These are phyloP conservation scores for Cuculus canorus DNA, from an alignment of 2,797 vertebrate species.

Conservation along the genomic window DNA sequence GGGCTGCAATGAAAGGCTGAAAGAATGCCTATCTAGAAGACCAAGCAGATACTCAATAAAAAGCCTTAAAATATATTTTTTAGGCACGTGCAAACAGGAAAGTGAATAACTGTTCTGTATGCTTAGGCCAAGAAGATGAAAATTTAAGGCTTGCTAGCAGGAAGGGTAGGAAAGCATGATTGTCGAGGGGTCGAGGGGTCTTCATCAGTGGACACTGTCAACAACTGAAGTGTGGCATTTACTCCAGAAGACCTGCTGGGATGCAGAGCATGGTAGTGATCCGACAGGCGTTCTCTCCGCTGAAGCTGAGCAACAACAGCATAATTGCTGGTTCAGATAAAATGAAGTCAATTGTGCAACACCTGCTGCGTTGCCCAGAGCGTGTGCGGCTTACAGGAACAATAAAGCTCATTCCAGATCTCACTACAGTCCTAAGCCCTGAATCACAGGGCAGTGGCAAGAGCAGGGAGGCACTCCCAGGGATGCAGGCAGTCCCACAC, in stretches of 20 bases:
- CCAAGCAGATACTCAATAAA: neutral
- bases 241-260: neutral
- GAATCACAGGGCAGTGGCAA: slow-evolving; percentile 51
- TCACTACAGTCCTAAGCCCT: slow-evolving; percentile 39
- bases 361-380: slow-evolving; percentile 27
- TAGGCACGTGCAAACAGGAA: neutral
- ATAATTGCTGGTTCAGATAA: slow-evolving; percentile 55
- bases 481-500: neutral
- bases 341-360: slow-evolving; percentile 44
- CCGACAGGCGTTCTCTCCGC: neutral
- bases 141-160: neutral
- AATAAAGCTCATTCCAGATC: slow-evolving; percentile 64
- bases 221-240: neutral
- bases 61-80: neutral
- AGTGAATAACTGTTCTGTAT: neutral
- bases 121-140: neutral
- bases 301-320: neutral
- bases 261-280: neutral
- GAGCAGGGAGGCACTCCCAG: slow-evolving; percentile 20
- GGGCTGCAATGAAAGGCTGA: neutral
- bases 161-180: neutral
- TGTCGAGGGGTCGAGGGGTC: neutral
- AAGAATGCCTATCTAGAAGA: neutral
- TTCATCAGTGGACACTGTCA: neutral
- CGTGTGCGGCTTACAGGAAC: neutral